Base-by-base conservation (phyloP, 2,113 vertebrate species). In the Gymnocephalus cernua region DNA sequence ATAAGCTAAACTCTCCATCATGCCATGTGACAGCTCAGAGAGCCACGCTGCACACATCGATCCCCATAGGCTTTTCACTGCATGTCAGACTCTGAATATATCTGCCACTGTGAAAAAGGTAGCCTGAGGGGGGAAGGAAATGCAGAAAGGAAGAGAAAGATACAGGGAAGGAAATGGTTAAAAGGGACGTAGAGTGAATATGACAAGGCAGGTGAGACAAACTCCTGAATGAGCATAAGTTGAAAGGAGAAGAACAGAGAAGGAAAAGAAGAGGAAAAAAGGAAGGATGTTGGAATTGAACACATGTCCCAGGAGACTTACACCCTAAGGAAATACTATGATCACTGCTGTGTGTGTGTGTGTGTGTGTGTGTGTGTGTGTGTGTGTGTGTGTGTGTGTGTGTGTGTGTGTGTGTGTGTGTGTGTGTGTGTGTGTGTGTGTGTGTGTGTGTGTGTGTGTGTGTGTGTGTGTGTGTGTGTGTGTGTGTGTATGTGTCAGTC, bases 1-100 rank as follows among this genome's bases (percentile, higher is more conserved):
- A 88, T 85, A 90, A 90, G 89, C 85, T 88, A 83, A 92, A 76
- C 80, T 82, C 85, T 93, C 87, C 89, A 91, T 93, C 90, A 89
- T 77, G 77, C 73, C 66, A 83, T 73, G 77, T 88, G 89, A 88
- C 90, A 89, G 76, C 89, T 79, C 73, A 50, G 79, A 91, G 87
- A 80, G 90, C 85, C 70, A 68, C 75, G 69, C 68, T 76, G 79
- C 86, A 86, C 82, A 84, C 89, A 89, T 90, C 69, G 54, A 86
- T 93, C 90, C 90, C 89, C 79, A 85, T 88, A 82, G 90, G 79
- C 87, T 86, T 88, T 88, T 90, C 81, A 78, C 76, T 82, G 50
- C 58, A 21, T 74, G 86, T 89, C 90, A 88, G 68, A 65, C 53
- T 81, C 67, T 81, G 90, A 91, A 93, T 92, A 86, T 89, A 89